These are phyloP conservation scores for Temnothorax curvispinosus DNA, from an alignment of 1,140 invertebrate genomes.

Conservation along the genomic window DNA sequence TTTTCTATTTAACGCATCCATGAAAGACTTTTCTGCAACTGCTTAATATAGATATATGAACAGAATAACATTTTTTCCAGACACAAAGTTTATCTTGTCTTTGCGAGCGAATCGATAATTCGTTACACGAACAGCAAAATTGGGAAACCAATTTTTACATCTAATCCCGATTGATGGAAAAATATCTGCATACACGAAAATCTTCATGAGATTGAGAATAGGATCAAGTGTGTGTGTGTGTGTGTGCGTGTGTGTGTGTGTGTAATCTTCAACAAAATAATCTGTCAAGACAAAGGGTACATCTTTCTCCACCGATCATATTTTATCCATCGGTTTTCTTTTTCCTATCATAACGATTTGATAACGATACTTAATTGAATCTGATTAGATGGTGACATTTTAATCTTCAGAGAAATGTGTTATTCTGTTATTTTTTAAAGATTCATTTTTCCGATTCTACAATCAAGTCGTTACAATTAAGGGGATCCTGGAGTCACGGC, in stretches of 20 bases:
- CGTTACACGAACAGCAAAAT: conserved; percentile 8
- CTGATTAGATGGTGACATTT: not conserved
- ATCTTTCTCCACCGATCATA: not conserved
- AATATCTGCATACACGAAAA: conserved; percentile 9
- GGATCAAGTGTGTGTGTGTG: not conserved
- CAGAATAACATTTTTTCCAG: not conserved
- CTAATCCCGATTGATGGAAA: conserved; percentile 37
- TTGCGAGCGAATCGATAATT: conserved; percentile 31
- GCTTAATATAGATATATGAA: no score
- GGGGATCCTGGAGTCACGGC: no score
- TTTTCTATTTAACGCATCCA: not conserved
- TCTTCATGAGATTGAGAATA: conserved; percentile 3
- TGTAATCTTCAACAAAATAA: not conserved
- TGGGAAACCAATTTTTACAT: conserved; percentile 21
- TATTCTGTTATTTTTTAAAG: not conserved
- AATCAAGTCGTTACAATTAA: not conserved
- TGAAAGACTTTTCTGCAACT: not conserved
- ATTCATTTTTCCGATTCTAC: not conserved
- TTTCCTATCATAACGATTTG: not conserved
- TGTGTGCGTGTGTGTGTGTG: not conserved
- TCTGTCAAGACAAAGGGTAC: not conserved
- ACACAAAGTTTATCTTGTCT: not conserved
- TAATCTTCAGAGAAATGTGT: not conserved
- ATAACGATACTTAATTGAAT: not conserved
- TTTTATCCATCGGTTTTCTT: not conserved